Percentiles rank a stretch among this genome's conserved stretches.
Evolutionary conservation across 1,140 invertebrate genomes (phyloP).

Genomic region (Metaphire vulgaris): DNA sequence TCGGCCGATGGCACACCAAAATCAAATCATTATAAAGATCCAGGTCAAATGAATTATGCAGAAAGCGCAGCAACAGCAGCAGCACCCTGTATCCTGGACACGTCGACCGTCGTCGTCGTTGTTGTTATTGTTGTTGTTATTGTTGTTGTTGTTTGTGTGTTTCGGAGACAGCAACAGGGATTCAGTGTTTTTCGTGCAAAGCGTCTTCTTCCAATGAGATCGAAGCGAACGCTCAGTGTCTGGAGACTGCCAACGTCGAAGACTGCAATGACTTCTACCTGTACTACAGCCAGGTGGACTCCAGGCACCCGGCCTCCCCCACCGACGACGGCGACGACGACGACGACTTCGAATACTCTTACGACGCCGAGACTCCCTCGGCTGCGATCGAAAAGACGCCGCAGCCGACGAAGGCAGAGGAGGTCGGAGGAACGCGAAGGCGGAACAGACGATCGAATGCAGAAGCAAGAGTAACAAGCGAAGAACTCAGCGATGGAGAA

Average conservation of each 20-base stretch:
- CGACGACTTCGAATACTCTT: background rate
- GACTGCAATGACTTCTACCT: slow-evolving; percentile 26
- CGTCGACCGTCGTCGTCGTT: background rate
- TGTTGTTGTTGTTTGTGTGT: background rate
- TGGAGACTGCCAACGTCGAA: slow-evolving; percentile 17
- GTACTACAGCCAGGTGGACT: slow-evolving; percentile 23
- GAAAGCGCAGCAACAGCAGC: no score
- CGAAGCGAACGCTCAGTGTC: slow-evolving; percentile 24
- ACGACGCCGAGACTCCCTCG: background rate
- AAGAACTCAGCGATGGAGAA: background rate
- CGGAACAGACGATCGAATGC: background rate
- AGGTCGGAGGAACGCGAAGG: background rate
- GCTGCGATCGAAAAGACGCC: background rate
- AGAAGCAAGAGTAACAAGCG: background rate
- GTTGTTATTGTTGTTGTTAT: background rate
- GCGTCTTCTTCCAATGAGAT: slow-evolving; percentile 16
- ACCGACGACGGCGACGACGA: no score
- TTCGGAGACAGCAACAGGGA: background rate
- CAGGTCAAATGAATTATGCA: no score
- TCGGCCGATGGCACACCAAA: no score
- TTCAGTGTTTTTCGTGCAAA: slow-evolving; percentile 25
- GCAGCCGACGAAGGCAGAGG: background rate
- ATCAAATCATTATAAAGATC: no score
- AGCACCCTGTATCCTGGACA: background rate
- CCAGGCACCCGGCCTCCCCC: no score